Base-by-base conservation (phyloP, 2,113 vertebrate species). In the Excalfactoria chinensis region DNA sequence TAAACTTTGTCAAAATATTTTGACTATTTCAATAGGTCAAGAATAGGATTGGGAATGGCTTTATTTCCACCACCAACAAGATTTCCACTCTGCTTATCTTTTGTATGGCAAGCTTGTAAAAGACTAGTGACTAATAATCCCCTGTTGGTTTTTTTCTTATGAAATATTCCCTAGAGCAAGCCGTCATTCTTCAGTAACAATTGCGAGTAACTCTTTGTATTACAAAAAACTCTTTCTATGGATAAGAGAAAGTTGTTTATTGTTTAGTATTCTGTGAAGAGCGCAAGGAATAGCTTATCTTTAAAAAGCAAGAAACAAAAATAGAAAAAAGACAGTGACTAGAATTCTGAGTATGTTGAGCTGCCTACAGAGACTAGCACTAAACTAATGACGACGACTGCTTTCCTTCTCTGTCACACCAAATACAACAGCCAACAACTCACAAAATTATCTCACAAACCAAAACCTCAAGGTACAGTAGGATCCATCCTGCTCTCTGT, bases 1-100 rank as follows among this genome's bases (percentile, higher is more conserved):
- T 4, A 1, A 6, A 37, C 37, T 63, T 64, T 9, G 11, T 28
- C 43, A 28, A 73, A 90, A 85, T 25, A 30, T 11, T 74, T 20
- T 18, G 40, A 23, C 46, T 58, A 26, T 63, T 79, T 25, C 46
- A 7, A 18, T n/a, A 48, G 32, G 40, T 17, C 20, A 3, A 53
- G 66, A 41, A 48, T 34, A 12, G 46, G 46, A 79, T 5, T 63
- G 21, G 40, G 48, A 84, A 86, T 26, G 26, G 58, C 19, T 79
- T 93, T 63, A 91, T 79, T 75, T 19, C 44, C 48, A 13, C 2
- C 53, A 35, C 8, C 7, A 7, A 40, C 10, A 55, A n/a, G 28
- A 84, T 64, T 86, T 62, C 73, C 37, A 35, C 23, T 32, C 59
- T 76, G 34, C 23, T 91, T 76, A 67, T 34, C 41, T 68, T 91